Base-by-base conservation (phyloP, 2,113 vertebrate species). In the Talpa occidentalis region DNA sequence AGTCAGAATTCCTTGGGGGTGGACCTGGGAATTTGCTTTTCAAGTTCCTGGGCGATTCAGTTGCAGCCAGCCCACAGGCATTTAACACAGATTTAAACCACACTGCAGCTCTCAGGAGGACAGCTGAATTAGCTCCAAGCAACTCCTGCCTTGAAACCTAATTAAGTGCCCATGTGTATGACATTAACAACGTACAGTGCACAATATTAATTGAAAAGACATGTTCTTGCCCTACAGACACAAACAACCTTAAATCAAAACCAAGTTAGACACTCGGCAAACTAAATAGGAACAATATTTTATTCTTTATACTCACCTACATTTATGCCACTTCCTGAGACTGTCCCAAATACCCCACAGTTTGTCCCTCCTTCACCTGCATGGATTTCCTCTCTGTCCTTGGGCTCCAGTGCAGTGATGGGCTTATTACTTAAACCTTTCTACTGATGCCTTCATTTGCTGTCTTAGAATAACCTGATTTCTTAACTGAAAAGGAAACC, bases 161-260 rank as follows among this genome's bases (percentile, higher is more conserved):
- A 95, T 91, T 80, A 94, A 84, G 54, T 90, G 62, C 66, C 69
- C 93, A 81, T 80, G 77, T 95, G 73, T 90, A 32, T 78, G 76
- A 94, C 78, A 96, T 88, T 83, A 91, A 77, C 80, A 94, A 59
- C 49, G 76, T 69, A 87, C 26, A 94, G 62, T 21, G 77, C 22
- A 93, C 69, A 69, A 28, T 40, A 86, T 72, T 94, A 93, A 97
- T 66, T 90, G 84, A 93, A 86, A 96, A 95, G 80, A 93, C 49
- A 89, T 78, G 70, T 66, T 91, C 35, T 37, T 69, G 21, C 40
- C 79, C 67, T 94, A 76, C 11, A 88, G 78, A 92, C 72, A 96
- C 52, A 94, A 93, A 77, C 66, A 89, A 91, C 35, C n/a, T 95
- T 85, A 91, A 88, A 94, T 89, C 72, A 95, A 86, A 96, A 78